Base-by-base conservation (phyloP, 1,140 invertebrate genomes). In the Euwallacea fornicatus region DNA sequence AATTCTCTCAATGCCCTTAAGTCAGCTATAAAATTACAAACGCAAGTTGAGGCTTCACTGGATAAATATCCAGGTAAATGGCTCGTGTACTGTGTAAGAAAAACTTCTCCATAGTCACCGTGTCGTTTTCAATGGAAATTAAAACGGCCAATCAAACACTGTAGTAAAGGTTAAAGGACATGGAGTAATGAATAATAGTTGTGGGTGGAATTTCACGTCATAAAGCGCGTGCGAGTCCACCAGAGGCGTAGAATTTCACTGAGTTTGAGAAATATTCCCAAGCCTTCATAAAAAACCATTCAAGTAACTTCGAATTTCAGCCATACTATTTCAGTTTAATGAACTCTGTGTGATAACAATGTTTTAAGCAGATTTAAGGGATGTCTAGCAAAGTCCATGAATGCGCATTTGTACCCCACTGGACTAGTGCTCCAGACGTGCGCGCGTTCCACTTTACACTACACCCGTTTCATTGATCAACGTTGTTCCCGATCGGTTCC, bases 381-480 rank as follows among this genome's bases (percentile, higher is more conserved):
- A 33, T 1, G 21, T 33, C 4, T 2, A 33, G 21, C 21, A 33
- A 33, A 33, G 21, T 33, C 21, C 21, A 33, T 33, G 21, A 33
- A 33, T 4, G 21, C 21, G 21, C 21, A 33, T 33, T 7, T 56
- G 11, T 56, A 56, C 54, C 11, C 16, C 16, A 56, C 54, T 56
- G 60, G n/a, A 63, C 13, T 42, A 50, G 6, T 10, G 9, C 9
- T 13, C 9, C 46, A 13, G 46, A 16, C 16, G 54, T 66, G 53
- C 65, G 67, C 73, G 76, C 76, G 78, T 66, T 74, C 75, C 80
- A 79, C 79, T 83, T 79, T 79, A 83, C 83, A 81, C 79, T 81
- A 80, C 78, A 80, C 75, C 75, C 78, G 77, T 77, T 70, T 79
- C 76, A 77, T 79, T 79, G 78, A 79, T 80, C 77, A 81, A 83